phyloP scores from a whole-genome alignment of 2,797 vertebrate genomes.

The Semaprochilodus insignis region DNA sequence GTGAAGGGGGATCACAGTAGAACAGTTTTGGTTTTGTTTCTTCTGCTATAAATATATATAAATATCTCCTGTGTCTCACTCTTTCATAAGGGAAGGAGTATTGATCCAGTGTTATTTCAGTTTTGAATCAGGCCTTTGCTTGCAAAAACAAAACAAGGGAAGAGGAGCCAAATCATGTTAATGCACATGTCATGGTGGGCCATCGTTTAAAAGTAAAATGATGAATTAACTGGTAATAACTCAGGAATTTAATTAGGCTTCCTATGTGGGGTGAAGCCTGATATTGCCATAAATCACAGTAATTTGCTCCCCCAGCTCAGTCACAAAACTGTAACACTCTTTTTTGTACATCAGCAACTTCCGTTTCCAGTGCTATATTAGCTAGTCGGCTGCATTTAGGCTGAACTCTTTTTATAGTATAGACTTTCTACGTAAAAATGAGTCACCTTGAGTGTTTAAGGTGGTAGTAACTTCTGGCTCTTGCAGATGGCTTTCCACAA shows the following conservation, averaged over 20 bases:
- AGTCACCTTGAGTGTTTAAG: too few relatives aligned
- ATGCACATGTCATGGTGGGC: slow-evolving; percentile 3
- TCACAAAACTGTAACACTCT: slow-evolving; percentile 12
- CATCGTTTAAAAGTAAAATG: slow-evolving; percentile 37
- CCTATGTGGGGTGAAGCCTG: slow-evolving; percentile 43
- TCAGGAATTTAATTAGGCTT: slow-evolving; percentile 53
- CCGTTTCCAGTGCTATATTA: background rate
- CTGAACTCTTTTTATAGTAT: background rate
- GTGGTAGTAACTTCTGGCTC: too few relatives aligned
- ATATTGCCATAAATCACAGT: slow-evolving; percentile 52
- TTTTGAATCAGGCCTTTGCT: background rate
- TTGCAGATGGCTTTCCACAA: too few relatives aligned
- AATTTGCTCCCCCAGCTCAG: slow-evolving; percentile 32
- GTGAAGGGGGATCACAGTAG: background rate
- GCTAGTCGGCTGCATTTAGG: too few relatives aligned
- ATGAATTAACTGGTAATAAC: slow-evolving; percentile 53
- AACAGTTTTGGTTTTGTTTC: background rate
- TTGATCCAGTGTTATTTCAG: slow-evolving; percentile 18
- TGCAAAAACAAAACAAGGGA: background rate
- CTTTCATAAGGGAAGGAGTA: background rate
- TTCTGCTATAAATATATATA: too few relatives aligned
- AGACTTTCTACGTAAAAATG: too few relatives aligned
- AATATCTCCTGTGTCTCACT: background rate
- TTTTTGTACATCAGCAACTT: slow-evolving; percentile 29
- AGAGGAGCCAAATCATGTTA: background rate